Percentiles rank a stretch among this genome's conserved stretches.
phyloP scores from a whole-genome alignment of 2,113 vertebrate species.

The Leucoraja erinaceus region DNA sequence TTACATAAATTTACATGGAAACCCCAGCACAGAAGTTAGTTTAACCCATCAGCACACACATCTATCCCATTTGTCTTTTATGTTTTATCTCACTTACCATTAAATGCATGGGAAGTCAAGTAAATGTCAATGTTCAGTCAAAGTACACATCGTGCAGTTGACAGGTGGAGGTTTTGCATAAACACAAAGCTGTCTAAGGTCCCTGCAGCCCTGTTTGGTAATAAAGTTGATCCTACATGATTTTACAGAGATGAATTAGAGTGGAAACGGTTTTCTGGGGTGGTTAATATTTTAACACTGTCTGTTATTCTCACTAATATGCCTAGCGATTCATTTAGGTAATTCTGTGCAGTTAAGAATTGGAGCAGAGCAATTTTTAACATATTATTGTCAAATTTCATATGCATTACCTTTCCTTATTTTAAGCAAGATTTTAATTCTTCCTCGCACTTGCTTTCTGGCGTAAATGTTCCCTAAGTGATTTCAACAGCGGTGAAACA shows the following conservation, averaged over 20 bases:
- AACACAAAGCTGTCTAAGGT: background rate
- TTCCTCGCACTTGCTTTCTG: too few relatives aligned
- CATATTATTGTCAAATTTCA: too few relatives aligned
- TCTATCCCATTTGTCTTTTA: background rate
- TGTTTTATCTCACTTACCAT: background rate
- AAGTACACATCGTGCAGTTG: background rate
- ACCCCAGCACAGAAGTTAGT: too few relatives aligned
- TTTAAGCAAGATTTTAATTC: too few relatives aligned
- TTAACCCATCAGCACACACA: background rate
- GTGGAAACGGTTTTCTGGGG: background rate
- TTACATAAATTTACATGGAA: slow-evolving; percentile 22
- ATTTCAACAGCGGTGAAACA: too few relatives aligned
- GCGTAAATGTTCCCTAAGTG: too few relatives aligned
- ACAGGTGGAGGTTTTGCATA: background rate
- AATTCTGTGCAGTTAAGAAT: too few relatives aligned
- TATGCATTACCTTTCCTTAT: too few relatives aligned
- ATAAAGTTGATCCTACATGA: background rate
- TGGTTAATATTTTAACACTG: background rate
- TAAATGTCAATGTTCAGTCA: slow-evolving; percentile 8
- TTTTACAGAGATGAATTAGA: background rate
- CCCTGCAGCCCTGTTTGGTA: background rate
- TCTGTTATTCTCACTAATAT: background rate
- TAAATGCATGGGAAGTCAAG: background rate
- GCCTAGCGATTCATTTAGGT: too few relatives aligned
- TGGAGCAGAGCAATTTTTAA: too few relatives aligned